Evolutionary conservation across 2,888 invertebrate species (phyloP).

Genomic region (Drosophila kuntzei): DNA sequence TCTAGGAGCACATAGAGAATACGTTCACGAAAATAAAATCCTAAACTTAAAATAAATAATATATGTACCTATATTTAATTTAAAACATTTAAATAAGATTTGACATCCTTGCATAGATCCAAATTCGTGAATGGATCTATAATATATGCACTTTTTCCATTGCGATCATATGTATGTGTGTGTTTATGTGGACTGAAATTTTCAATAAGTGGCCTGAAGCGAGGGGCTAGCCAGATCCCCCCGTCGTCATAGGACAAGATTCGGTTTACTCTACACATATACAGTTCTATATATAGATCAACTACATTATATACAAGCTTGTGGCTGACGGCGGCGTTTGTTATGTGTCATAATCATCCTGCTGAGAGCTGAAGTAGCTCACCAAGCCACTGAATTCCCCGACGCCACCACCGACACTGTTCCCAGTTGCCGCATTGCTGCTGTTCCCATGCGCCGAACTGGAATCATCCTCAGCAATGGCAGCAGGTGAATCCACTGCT

Average conservation of each 20-base stretch:
- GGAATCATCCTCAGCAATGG: slow-evolving; percentile 74
- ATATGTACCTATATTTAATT: slow-evolving; percentile 33
- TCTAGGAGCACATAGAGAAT: slow-evolving; percentile 60
- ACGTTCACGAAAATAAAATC: slow-evolving; percentile 35
- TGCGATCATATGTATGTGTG: slow-evolving; percentile 24
- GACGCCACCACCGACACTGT: slow-evolving; percentile 52
- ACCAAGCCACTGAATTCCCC: slow-evolving; percentile 96
- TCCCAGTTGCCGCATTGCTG: slow-evolving; percentile 39
- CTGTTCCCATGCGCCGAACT: slow-evolving; percentile 81
- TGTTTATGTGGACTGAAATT: slow-evolving; percentile 25
- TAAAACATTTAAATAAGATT: slow-evolving; percentile 26
- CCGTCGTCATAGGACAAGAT: slow-evolving; percentile 23
- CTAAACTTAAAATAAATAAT: slow-evolving; percentile 53
- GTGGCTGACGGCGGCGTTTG: slow-evolving; percentile 80
- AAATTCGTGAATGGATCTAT: slow-evolving; percentile 12
- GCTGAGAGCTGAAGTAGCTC: slow-evolving; percentile 96
- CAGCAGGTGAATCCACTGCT: slow-evolving; percentile 76
- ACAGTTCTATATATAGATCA: slow-evolving; percentile 48
- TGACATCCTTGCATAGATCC: slow-evolving; percentile 11
- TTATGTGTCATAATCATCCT: slow-evolving; percentile 94
- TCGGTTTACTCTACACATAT: slow-evolving; percentile 36
- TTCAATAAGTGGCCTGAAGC: slow-evolving; percentile 51
- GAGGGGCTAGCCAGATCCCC: slow-evolving; percentile 25
- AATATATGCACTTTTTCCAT: slow-evolving; percentile 52
- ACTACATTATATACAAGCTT: slow-evolving; percentile 68